phyloP scores from a whole-genome alignment of 2,113 vertebrate species.

The Anthoscopus minutus region DNA sequence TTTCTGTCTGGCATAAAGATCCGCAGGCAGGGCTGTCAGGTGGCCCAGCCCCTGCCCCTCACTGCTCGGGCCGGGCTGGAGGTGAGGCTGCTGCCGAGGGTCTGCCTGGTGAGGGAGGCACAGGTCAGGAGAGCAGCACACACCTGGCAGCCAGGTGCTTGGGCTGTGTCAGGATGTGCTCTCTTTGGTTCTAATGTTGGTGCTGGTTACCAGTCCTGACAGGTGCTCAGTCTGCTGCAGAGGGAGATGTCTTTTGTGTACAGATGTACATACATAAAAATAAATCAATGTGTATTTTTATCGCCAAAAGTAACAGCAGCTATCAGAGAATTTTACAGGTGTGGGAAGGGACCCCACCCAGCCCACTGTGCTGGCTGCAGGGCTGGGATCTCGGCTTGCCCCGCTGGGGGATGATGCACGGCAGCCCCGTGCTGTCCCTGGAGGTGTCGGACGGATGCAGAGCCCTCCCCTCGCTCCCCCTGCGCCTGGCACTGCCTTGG shows the following conservation, averaged over 20 bases:
- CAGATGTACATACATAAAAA: not conserved
- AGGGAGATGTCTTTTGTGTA: fast-evolving
- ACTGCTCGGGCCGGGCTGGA: not conserved
- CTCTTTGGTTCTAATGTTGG: fast-evolving
- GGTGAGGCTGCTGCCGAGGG: not conserved
- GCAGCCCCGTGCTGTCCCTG: not conserved
- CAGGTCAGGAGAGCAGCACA: not conserved
- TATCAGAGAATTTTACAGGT: fast-evolving
- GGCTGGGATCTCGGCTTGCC: not conserved
- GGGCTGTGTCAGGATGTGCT: not conserved
- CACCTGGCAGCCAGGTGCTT: not conserved
- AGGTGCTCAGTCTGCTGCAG: not conserved
- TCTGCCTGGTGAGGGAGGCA: not conserved
- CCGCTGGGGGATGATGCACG: fast-evolving
- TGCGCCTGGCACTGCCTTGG: fast-evolving
- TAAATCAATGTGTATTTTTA: too few relatives aligned
- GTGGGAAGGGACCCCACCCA: too few relatives aligned
- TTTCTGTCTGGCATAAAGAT: not conserved
- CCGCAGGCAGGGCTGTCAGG: not conserved
- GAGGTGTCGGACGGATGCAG: fast-evolving
- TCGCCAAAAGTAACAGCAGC: not conserved
- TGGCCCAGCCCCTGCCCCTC: not conserved
- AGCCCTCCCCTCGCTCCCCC: not conserved
- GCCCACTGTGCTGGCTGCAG: fast-evolving
- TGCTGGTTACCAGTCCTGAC: not conserved